Conservation (phyloP, 2,888 invertebrate genomes). For the Rhogogaster chlorosoma region DNA sequence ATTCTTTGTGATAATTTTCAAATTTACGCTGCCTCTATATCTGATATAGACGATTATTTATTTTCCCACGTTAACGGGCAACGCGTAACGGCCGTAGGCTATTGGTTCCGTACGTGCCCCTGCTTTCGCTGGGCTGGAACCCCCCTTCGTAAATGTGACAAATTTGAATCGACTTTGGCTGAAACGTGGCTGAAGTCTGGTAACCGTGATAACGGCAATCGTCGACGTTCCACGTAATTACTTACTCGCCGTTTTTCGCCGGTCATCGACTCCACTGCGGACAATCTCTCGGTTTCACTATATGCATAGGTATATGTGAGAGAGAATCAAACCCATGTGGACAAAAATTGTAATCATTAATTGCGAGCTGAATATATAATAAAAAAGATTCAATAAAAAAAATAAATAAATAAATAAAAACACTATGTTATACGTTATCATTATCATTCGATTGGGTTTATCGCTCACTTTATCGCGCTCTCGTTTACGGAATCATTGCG, state of each 20-base stretch:
- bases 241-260: neutral
- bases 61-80: neutral
- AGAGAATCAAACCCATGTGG: neutral
- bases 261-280: neutral
- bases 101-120: neutral
- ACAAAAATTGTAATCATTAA: neutral
- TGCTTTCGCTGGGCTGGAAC: slow-evolving; percentile 52
- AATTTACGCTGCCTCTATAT: neutral
- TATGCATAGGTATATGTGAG: neutral
- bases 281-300: slow-evolving; percentile 12
- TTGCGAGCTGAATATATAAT: neutral
- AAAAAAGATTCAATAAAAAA: too few relatives aligned
- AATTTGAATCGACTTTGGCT: slow-evolving; percentile 60
- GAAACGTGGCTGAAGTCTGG: slow-evolving; percentile 61
- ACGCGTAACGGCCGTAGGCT: neutral
- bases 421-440: neutral
- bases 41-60: neutral
- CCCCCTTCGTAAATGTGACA: slow-evolving; percentile 54
- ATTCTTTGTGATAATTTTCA: neutral
- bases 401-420: neutral
- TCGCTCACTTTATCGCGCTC: neutral
- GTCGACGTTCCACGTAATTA: neutral
- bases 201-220: slow-evolving; percentile 52
- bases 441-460: neutral
- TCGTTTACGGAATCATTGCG: neutral